Conservation (phyloP, 2,797 vertebrate genomes). For the Gallinago nigripennis region DNA sequence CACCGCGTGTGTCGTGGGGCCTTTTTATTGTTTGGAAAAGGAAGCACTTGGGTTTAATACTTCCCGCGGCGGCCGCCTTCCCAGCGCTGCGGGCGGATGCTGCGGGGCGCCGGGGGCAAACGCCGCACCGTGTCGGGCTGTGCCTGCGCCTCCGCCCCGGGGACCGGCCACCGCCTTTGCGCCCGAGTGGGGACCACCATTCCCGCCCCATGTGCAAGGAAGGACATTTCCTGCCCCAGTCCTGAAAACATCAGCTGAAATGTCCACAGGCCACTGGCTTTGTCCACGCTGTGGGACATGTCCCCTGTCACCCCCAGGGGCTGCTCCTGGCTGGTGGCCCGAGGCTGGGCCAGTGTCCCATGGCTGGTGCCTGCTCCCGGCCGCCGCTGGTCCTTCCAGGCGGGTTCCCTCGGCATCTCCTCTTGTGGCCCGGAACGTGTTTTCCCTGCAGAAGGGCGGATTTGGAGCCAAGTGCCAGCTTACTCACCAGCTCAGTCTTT, state of each 20-base stretch:
- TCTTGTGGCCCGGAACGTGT: rapidly evolving
- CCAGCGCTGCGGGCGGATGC: neutral
- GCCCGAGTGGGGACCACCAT: rapidly evolving
- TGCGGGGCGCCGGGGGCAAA: neutral
- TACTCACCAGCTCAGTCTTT: neutral
- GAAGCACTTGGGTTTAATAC: slow-evolving; percentile 71
- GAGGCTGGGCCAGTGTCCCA: rapidly evolving
- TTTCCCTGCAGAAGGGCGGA: neutral
- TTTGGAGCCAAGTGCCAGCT: neutral
- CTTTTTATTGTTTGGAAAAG: slow-evolving; percentile 72
- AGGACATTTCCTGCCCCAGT: neutral
- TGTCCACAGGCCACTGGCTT: neutral
- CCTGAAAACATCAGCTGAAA: neutral
- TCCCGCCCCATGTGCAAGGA: neutral
- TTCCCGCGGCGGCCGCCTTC: slow-evolving; percentile 38
- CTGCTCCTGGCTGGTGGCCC: neutral
- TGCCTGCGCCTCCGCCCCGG: rapidly evolving
- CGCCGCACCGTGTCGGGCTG: rapidly evolving
- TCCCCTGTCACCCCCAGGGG: neutral
- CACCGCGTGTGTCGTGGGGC: neutral
- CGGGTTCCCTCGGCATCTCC: neutral
- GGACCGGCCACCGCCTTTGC: neutral
- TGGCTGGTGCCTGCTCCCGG: rapidly evolving
- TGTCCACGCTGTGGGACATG: rapidly evolving
- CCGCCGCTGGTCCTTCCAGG: neutral